Percentiles rank a stretch among this genome's conserved stretches.
These are phyloP conservation scores for Aythya fuligula DNA, from an alignment of 2,797 vertebrate genomes.

Conservation along the genomic window DNA sequence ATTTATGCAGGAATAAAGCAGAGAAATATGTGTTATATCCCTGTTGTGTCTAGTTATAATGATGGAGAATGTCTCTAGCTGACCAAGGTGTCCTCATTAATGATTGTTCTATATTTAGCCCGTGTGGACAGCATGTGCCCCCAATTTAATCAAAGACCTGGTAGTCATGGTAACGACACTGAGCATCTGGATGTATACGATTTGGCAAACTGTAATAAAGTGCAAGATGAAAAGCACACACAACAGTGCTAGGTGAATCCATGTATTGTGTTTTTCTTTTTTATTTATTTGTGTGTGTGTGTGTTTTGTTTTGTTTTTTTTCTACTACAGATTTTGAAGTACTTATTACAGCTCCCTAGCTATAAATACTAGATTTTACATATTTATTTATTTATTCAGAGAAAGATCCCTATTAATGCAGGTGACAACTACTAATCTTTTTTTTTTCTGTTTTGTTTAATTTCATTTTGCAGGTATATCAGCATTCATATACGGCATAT, in stretches of 20 bases:
- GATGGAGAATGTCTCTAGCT: not conserved
- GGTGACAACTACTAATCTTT: slow-evolving; percentile 46
- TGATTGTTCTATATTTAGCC: slow-evolving; percentile 57
- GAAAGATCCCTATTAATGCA: not conserved
- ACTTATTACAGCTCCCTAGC: not conserved
- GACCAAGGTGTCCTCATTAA: slow-evolving; percentile 64
- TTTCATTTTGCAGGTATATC: slow-evolving; percentile 87
- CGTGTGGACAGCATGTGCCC: slow-evolving; percentile 24
- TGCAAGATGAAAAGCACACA: slow-evolving; percentile 13
- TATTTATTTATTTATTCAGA: not conserved
- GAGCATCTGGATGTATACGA: slow-evolving; percentile 35
- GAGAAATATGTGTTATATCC: not conserved
- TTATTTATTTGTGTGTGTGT: not conserved
- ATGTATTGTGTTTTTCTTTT: not conserved
- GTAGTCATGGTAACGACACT: slow-evolving; percentile 54
- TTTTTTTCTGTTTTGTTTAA: not conserved
- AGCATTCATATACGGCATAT: slow-evolving; percentile 89
- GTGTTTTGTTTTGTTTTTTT: not conserved
- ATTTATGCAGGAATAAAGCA: not conserved
- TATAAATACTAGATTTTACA: not conserved
- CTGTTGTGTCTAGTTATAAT: not conserved
- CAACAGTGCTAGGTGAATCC: not conserved
- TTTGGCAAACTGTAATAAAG: slow-evolving; percentile 40
- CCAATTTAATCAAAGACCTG: slow-evolving; percentile 59
- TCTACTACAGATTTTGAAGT: not conserved